Base-by-base conservation (phyloP, 2,888 invertebrate species). In the Phymatocera aterrima region DNA sequence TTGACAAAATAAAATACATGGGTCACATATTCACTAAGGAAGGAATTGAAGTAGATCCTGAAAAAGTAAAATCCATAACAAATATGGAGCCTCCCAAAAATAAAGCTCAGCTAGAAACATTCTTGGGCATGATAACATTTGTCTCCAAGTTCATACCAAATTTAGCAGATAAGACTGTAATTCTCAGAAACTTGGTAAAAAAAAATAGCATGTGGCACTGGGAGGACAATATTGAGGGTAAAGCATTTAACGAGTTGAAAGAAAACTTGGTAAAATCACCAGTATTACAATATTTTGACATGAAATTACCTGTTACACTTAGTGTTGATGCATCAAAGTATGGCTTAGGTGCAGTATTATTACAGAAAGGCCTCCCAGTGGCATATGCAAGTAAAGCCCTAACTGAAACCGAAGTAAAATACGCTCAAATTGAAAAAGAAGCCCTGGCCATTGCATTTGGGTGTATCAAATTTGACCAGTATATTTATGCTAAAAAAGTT, bases 401-500 rank as follows among this genome's bases (percentile, higher is more conserved):
- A 43, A 85, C 84, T 8, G 37, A 79, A 24, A 82, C 82, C 5
- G 85, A 88, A 81, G 31, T 72, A 31, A 82, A 78, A 15, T 87
- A 86, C 80, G 82, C 86, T 18, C 87, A 87, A 77, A 88, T 88
- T 8, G 88, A 89, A 77, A 88, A 88, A 81, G 88, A 89, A 79
- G 80, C 85, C 8, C 75, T 88, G 40, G 88, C 89, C 2, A 87
- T 88, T 54, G 79, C 79, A 10, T 88, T 88, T 81, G 87, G 82
- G 4, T 86, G 86, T 77, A 74, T 83, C 28, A 85, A 85, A 77
- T 89, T 88, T 80, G 84, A 86, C n/a, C 85, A 87, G 78, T 89
- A 87, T 78, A 82, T 89, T 4, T 88, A 83, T 82, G 87, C 84
- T 1, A 79, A 83, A 68, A 78, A 78, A 80, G 79, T 85, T 3